A percentile compares a stretch with the other conserved stretches of the same genome.
phyloP scores from a whole-genome alignment of 1,140 invertebrate species.

The Drosophila littoralis region DNA sequence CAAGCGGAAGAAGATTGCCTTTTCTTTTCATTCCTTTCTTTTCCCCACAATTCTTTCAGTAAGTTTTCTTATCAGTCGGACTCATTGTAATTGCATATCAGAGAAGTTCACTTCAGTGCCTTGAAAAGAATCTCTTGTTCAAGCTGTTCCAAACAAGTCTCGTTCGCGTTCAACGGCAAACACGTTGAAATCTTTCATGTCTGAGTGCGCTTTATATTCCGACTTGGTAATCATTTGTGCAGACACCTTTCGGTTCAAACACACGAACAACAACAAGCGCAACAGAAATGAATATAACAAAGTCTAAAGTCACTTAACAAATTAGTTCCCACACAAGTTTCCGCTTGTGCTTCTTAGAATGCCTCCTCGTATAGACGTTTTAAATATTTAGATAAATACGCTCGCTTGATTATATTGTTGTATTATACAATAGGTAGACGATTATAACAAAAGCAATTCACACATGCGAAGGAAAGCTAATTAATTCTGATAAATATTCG shows the following conservation, averaged over 20 bases:
- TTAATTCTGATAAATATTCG: conserved; percentile 61
- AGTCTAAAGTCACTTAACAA: conserved; percentile 12
- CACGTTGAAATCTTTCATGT: conserved; percentile 52
- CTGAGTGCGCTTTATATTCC: conserved; percentile 47
- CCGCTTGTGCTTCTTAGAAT: conserved; percentile 59
- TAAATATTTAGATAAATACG: conserved; percentile 76
- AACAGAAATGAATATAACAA: conserved; percentile 29
- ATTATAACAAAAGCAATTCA: conserved; percentile 40
- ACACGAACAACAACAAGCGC: conserved; percentile 14
- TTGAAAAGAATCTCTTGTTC: conserved; percentile 33
- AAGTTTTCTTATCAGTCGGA: conserved; percentile 19
- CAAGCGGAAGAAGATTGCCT: neutral
- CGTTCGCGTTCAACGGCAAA: conserved; percentile 22
- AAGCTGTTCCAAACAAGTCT: conserved; percentile 2
- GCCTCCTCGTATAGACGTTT: conserved; percentile 41
- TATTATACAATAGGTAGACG: conserved; percentile 39
- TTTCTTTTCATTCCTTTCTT: no score
- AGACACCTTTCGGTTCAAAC: conserved; percentile 51
- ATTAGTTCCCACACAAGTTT: conserved; percentile 72
- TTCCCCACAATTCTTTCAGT: neutral
- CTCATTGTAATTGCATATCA: conserved; percentile 6
- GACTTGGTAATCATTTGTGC: conserved; percentile 56
- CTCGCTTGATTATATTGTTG: conserved; percentile 14
- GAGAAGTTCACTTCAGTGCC: neutral
- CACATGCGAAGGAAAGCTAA: conserved; percentile 46